Base-by-base conservation (phyloP, 2,113 vertebrate species). In the Gulo gulo region DNA sequence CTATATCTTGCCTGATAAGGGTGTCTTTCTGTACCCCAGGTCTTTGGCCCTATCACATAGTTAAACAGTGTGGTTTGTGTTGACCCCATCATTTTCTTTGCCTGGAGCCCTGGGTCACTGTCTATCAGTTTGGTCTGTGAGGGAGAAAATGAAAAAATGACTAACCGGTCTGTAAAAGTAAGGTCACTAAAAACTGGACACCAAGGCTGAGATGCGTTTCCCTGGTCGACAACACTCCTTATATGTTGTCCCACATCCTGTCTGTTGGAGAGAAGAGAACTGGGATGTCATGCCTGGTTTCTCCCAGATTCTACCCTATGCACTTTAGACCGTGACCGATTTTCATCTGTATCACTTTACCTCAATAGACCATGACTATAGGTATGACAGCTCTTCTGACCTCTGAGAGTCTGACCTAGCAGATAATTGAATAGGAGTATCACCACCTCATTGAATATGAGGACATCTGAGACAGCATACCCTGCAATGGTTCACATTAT, bases 331-430 rank as follows among this genome's bases (percentile, higher is more conserved):
- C 31, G 3, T 67, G 29, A 4, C 34, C 20, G 10, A 47, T 63
- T 90, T 79, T 36, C 12, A 16, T 79, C 45, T 7, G 9, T 16
- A 20, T 50, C 42, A 34, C 2, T 65, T 79, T 15, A 18, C 73
- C 10, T 1, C 11, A 36, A 18, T n/a, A 45, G 74, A 16, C 6
- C 21, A 63, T 6, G 21, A 18, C 8, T 9, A 0, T 7, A 21
- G 4, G 42, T 2, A 18, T 20, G 31, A 31, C 73, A 21, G 88
- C 15, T 36, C 24, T n/a, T 59, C 7, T 24, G 15, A 50, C 5
- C 47, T 47, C 39, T 50, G 3, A 4, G 42, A 26, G 14, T 89
- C 55, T 10, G 65, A 24, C 15, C 2, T 18, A 52, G 59, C 15
- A 50, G 63, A 91, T 26, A 4, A 36, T 2, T 2, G 3, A 39